Percentiles rank a stretch among this genome's conserved stretches.
Evolutionary conservation across 2,113 vertebrate genomes (phyloP).

Genomic region (Hemibagrus wyckioides): DNA sequence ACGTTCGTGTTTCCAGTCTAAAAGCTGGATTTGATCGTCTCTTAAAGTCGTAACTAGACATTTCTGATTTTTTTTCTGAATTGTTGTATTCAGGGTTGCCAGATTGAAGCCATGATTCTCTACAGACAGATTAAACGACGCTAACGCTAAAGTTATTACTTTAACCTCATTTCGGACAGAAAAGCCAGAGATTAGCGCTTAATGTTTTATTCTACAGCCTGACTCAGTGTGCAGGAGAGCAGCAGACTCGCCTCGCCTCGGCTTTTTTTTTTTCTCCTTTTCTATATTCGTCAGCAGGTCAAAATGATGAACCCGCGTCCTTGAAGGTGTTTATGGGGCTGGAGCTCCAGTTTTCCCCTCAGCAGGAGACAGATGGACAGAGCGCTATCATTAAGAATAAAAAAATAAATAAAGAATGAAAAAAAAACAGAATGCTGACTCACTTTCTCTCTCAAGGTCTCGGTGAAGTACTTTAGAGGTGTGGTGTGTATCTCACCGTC

Average conservation of each 20-base stretch:
- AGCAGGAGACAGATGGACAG: conserved; percentile 44
- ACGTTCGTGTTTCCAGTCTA: not conserved
- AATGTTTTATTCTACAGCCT: not conserved
- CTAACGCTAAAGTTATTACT: no score
- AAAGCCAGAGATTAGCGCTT: not conserved
- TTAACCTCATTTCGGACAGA: not conserved
- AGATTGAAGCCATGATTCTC: not conserved
- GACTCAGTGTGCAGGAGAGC: not conserved
- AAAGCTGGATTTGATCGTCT: not conserved
- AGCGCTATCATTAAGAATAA: not conserved
- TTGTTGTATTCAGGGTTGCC: not conserved
- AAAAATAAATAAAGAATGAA: not conserved
- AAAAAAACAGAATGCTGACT: not conserved
- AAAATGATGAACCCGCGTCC: conserved; percentile 41
- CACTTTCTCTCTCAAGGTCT: not conserved
- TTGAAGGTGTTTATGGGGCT: conserved; percentile 48
- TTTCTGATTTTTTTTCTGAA: not conserved
- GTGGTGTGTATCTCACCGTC: not conserved
- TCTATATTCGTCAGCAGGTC: conserved; percentile 10
- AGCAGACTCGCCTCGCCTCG: not conserved
- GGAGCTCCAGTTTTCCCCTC: conserved; percentile 25
- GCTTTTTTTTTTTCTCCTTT: not conserved
- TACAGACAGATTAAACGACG: not conserved
- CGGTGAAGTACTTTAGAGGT: not conserved
- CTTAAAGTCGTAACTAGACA: not conserved